Conservation (phyloP, 2,113 vertebrate genomes). For the Hystrix cristata region DNA sequence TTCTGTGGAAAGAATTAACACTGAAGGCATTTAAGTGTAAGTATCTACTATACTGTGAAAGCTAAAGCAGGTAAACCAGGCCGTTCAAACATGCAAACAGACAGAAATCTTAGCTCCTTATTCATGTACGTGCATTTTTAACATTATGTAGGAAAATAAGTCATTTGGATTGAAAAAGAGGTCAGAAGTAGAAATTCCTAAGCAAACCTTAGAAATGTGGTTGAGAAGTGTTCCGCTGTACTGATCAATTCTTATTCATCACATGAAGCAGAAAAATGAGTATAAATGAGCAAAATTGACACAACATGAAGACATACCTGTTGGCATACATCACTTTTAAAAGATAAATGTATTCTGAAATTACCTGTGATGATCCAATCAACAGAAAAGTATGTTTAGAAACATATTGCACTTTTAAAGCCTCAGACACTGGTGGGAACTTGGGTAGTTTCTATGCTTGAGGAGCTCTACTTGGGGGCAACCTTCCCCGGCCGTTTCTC, state of each 20-base stretch:
- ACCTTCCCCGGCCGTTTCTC: not conserved
- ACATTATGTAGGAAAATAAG: not conserved
- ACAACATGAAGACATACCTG: not conserved
- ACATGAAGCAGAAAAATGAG: not conserved
- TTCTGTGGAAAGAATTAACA: constrained; percentile 27
- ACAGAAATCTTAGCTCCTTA: constrained; percentile 2
- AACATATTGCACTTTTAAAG: not conserved
- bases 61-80: not conserved
- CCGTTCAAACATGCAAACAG: not conserved
- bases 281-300: constrained; percentile 20
- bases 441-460: not conserved
- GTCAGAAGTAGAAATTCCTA: constrained; percentile 18
- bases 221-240: not conserved
- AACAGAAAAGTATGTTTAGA: not conserved
- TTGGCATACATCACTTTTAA: not conserved
- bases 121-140: not conserved
- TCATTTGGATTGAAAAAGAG: not conserved
- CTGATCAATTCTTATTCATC: constrained; percentile 29
- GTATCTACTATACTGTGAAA: constrained; percentile 5
- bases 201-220: not conserved
- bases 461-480: not conserved
- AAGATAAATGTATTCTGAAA: constrained; percentile 27
- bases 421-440: not conserved
- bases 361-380: not conserved
- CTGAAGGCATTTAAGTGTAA: constrained; percentile 6